A percentile compares a stretch with the other conserved stretches of the same genome.
Conservation (phyloP, 1,140 invertebrate species). For the Ctenoplectra terminalis region DNA sequence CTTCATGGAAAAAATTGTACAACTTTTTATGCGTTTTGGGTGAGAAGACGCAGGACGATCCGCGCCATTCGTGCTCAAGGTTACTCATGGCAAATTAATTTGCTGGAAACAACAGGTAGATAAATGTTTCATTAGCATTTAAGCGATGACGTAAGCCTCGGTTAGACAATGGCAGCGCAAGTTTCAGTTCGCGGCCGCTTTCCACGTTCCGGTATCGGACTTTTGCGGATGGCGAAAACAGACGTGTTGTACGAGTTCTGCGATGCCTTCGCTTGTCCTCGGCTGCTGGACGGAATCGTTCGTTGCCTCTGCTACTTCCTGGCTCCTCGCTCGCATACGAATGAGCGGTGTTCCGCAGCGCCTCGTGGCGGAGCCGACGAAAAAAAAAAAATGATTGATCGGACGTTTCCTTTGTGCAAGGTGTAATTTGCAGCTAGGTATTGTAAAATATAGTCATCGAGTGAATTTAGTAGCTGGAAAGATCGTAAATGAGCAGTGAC, state of each 20-base stretch:
- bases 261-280: not conserved
- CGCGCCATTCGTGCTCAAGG: slow-evolving; percentile 58
- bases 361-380: not conserved
- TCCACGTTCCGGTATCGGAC: not conserved
- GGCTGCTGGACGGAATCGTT: not conserved
- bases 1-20: not conserved
- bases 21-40: not conserved
- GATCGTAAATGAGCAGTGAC: not conserved
- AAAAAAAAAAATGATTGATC: slow-evolving; percentile 7
- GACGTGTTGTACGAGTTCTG: not conserved
- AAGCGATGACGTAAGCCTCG: slow-evolving; percentile 45
- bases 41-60: slow-evolving; percentile 19
- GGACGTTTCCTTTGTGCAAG: slow-evolving; percentile 9
- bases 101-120: slow-evolving; percentile 36
- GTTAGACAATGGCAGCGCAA: slow-evolving; percentile 31
- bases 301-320: slow-evolving; percentile 19
- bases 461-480: not conserved
- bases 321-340: slow-evolving; percentile 17
- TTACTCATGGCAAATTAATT: slow-evolving; percentile 51
- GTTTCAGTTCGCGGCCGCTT: slow-evolving; percentile 30
- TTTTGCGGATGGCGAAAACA: not conserved
- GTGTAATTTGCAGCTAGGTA: not conserved
- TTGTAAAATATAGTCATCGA: not conserved
- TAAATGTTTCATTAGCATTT: slow-evolving; percentile 46
- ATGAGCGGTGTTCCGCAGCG: not conserved